These are phyloP conservation scores for Syrmaticus mikado DNA, from an alignment of 2,113 vertebrate species.

Conservation along the genomic window DNA sequence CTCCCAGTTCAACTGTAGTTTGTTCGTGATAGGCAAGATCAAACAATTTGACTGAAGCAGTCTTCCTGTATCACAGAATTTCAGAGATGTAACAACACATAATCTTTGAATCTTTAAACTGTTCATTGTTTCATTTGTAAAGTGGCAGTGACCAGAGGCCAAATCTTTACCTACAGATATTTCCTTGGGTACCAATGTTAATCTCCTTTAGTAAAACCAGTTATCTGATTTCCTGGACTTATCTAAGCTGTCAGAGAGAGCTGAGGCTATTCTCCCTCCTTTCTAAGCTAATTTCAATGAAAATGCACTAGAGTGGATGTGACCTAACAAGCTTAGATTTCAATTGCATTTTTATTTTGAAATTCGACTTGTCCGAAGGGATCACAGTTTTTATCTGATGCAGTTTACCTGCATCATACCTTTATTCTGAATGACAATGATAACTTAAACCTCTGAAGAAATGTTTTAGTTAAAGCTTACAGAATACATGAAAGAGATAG, in stretches of 20 bases:
- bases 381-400: not conserved
- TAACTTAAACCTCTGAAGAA: not conserved
- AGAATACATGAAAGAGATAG: not conserved
- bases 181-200: not conserved
- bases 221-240: not conserved
- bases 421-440: not conserved
- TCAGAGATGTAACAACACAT: not conserved
- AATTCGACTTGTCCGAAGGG: not conserved
- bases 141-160: not conserved
- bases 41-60: not conserved
- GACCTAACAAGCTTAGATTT: not conserved
- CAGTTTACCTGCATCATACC: not conserved
- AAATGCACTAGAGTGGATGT: not conserved
- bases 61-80: not conserved
- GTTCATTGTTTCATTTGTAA: not conserved
- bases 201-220: not conserved
- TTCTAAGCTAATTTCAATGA: not conserved
- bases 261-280: not conserved
- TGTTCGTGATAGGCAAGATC: not conserved
- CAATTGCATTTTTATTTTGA: not conserved
- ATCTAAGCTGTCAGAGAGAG: not conserved
- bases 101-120: not conserved
- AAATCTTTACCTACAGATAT: not conserved
- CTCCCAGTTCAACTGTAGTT: not conserved
- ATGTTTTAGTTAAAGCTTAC: not conserved